These are phyloP conservation scores for Rutpela maculata DNA, from an alignment of 2,888 invertebrate genomes.

Conservation along the genomic window DNA sequence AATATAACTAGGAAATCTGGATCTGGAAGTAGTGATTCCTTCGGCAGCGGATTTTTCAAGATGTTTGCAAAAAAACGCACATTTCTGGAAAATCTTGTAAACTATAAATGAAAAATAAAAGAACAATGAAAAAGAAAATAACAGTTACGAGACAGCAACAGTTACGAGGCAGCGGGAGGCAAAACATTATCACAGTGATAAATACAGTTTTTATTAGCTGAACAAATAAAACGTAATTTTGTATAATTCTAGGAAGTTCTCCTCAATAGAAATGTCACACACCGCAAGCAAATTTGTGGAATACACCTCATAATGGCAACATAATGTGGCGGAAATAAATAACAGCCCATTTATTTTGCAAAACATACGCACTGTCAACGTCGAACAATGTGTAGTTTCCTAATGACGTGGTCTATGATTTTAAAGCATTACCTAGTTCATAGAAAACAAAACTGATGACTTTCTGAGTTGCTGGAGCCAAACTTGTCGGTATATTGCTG, in stretches of 20 bases:
- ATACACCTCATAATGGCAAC: slow-evolving; percentile 40
- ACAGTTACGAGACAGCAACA: no score
- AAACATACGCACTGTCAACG: slow-evolving; percentile 33
- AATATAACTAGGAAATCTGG: no score
- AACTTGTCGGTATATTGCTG: no score
- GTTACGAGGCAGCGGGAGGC: slow-evolving; percentile 12
- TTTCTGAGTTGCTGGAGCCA: no score
- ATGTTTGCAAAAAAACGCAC: no score
- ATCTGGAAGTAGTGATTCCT: no score
- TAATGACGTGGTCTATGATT: slow-evolving; percentile 1
- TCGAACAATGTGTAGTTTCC: slow-evolving; percentile 13
- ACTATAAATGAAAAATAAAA: no score
- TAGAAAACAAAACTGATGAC: no score
- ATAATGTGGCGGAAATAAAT: slow-evolving; percentile 46
- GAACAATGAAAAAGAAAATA: no score
- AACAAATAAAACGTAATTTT: slow-evolving; percentile 11
- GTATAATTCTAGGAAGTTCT: slow-evolving; percentile 25
- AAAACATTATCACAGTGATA: neutral
- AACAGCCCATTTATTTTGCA: slow-evolving; percentile 44
- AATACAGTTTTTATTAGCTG: neutral
- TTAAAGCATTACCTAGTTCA: neutral
- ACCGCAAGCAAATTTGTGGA: slow-evolving; percentile 12
- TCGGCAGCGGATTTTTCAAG: no score
- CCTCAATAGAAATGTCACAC: slow-evolving; percentile 22
- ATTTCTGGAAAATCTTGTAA: no score